These are phyloP conservation scores for Thymallus thymallus DNA, from an alignment of 2,113 vertebrate species.

Conservation along the genomic window DNA sequence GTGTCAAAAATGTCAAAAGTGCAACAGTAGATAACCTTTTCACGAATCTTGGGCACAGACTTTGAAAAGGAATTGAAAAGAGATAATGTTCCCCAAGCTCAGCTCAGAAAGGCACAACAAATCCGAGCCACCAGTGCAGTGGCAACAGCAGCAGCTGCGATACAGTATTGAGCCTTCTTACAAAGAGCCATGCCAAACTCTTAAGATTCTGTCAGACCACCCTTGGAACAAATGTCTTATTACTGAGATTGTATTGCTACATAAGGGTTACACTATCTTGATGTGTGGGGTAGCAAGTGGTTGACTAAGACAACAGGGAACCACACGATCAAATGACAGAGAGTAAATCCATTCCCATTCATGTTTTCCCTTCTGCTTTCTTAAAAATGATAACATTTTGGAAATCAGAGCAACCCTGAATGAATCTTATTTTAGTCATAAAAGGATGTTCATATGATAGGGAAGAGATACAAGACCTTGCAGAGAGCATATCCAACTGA, in stretches of 20 bases:
- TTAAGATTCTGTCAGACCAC: constrained; percentile 33
- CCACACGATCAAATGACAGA: neutral
- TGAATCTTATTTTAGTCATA: too few relatives aligned
- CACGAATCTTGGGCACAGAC: too few relatives aligned
- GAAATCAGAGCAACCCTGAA: too few relatives aligned
- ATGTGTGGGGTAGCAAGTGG: neutral
- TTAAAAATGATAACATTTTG: too few relatives aligned
- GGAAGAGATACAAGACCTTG: too few relatives aligned
- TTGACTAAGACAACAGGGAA: neutral
- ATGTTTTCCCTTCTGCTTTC: too few relatives aligned
- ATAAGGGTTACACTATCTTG: neutral
- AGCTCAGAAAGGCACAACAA: constrained; percentile 24
- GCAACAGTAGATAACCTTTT: too few relatives aligned
- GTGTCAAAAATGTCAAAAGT: too few relatives aligned
- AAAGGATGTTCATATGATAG: too few relatives aligned
- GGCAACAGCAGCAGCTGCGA: constrained; percentile 38
- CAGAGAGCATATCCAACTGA: too few relatives aligned
- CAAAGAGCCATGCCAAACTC: constrained; percentile 28
- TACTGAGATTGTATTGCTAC: neutral
- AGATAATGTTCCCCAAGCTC: constrained; percentile 15
- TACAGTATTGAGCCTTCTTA: constrained; percentile 36
- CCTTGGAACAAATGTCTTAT: neutral
- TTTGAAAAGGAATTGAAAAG: too few relatives aligned
- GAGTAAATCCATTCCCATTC: too few relatives aligned
- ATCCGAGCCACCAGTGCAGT: constrained; percentile 22